Evolutionary conservation across 2,113 vertebrate genomes (phyloP), one percentile per base, ranked within the genome.

Genomic region (Pterocles burchelli): DNA sequence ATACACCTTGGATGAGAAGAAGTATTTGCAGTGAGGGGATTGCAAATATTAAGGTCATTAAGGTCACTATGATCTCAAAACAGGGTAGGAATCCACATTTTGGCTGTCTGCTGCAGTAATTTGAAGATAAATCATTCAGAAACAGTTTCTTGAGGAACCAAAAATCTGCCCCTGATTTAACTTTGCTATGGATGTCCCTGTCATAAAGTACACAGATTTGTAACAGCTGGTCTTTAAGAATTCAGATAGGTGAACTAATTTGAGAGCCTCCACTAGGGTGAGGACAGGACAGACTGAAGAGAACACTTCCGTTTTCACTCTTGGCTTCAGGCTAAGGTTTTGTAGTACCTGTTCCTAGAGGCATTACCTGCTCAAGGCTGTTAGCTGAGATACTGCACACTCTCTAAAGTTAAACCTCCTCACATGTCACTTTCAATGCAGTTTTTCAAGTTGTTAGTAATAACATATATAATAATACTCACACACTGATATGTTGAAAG

Each of bases 61-160:
- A 97, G 95, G 95, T 95, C 92, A 93, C 63, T 79, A 80, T 95
- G 94, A 96, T 93, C 92, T 96, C 92, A 96, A 96, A 91, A 79
- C 62, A 85, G 89, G 17, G 74, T 85, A 96, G 67, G 77, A 95
- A 87, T 87, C 85, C 83, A 82, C 89, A 85, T 93, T 94, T 89
- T 87, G 77, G 80, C 87, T 82, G 95, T 94, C 45, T 79, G 83
- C 49, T 89, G 41, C 49, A 73, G 49, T 78, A 91, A 91, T 82
- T 15, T 62, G 66, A 91, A 91, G 33, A 94, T 88, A 94, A 95
- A 96, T 96, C 20, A 88, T 90, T 90, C 79, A 94, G 78, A 82
- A 93, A 93, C 48, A 57, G 62, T 49, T 96, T 91, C 36, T 36
- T 45, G 43, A 89, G 11, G 71, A 94, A 96, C 28, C 14, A 93